These are phyloP conservation scores for Helobdella robusta DNA, from an alignment of 2,888 invertebrate genomes.

Conservation along the genomic window DNA sequence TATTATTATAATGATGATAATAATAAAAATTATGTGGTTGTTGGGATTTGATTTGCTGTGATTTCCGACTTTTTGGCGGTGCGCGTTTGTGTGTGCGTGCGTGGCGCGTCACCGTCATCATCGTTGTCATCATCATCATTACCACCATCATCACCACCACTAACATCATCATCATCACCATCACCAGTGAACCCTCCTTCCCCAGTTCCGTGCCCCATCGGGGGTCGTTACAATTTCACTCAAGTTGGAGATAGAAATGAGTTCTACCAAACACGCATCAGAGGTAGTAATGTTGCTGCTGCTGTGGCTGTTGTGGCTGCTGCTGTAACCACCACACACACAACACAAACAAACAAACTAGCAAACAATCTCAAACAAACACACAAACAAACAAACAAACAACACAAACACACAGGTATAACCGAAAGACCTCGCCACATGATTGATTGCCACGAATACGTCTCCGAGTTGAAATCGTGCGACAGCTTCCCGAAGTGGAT, in stretches of 20 bases:
- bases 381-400: no score
- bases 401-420: slow-evolving; percentile 70
- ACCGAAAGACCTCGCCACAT: slow-evolving; percentile 78
- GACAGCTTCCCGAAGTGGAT: slow-evolving; percentile 81
- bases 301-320: no score
- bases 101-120: no score
- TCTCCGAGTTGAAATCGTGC: slow-evolving; percentile 90
- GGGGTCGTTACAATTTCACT: slow-evolving; percentile 87
- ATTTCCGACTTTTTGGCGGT: no score
- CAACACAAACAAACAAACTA: not conserved
- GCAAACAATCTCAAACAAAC: not conserved
- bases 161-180: not conserved
- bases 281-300: slow-evolving; percentile 47
- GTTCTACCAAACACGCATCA: slow-evolving; percentile 76
- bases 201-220: slow-evolving; percentile 85
- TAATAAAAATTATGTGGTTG: no score
- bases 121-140: not conserved
- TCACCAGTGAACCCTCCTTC: slow-evolving; percentile 58
- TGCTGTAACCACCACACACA: not conserved
- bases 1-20: no score
- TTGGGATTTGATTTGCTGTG: no score
- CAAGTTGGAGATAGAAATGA: slow-evolving; percentile 56
- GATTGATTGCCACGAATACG: slow-evolving; percentile 80
- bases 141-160: not conserved
- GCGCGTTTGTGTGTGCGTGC: no score